A percentile compares a stretch with the other conserved stretches of the same genome.
These are phyloP conservation scores for Petrolisthes manimaculis DNA, from an alignment of 2,888 invertebrate species.

Conservation along the genomic window DNA sequence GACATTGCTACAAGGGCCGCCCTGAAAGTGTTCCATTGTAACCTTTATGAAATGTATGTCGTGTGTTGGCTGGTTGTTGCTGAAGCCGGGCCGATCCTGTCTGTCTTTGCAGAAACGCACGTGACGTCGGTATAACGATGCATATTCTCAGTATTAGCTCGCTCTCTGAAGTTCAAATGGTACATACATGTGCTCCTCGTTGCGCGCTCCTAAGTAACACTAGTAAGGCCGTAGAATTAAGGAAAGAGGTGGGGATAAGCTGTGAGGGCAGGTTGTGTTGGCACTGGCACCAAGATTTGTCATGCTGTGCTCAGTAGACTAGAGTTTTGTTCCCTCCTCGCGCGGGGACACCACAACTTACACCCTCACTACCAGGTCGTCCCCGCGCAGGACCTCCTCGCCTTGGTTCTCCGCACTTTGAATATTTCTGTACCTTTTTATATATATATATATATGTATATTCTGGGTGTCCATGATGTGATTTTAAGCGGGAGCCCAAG, in stretches of 20 bases:
- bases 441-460: constrained; percentile 18
- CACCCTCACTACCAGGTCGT: constrained; percentile 31
- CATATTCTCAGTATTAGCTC: constrained; percentile 98
- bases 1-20: not conserved
- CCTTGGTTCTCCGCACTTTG: constrained; percentile 29
- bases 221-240: constrained; percentile 64
- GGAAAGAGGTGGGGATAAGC: constrained; percentile 29
- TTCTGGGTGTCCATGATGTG: constrained; percentile 29
- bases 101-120: constrained; percentile 87
- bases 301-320: constrained; percentile 2
- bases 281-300: constrained; percentile 34
- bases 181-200: constrained; percentile 71
- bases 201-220: constrained; percentile 60
- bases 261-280: not conserved
- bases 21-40: constrained; percentile 48
- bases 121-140: constrained; percentile 98
- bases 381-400: constrained; percentile 36
- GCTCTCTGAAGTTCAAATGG: constrained; percentile 98
- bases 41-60: constrained; percentile 53
- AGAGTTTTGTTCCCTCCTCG: constrained; percentile 23
- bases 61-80: constrained; percentile 57
- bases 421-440: constrained; percentile 23
- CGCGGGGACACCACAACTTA: constrained; percentile 27
- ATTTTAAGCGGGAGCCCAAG: constrained; percentile 37
- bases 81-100: constrained; percentile 56